Conservation (phyloP, 2,797 vertebrate species). For the Ibycter americanus region DNA sequence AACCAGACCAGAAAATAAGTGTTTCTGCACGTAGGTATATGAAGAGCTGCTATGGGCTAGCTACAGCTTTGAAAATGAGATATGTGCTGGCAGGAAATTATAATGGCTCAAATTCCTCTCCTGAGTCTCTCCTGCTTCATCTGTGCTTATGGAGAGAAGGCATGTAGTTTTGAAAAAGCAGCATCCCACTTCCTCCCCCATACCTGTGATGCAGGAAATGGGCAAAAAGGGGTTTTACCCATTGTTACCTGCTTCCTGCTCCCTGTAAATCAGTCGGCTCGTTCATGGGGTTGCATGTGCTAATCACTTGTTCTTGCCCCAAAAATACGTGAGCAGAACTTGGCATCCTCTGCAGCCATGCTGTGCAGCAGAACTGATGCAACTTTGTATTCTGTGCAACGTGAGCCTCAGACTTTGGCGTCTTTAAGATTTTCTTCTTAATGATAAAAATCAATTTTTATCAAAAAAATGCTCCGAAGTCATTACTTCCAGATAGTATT, state of each 20-base stretch:
- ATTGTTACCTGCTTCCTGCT: neutral
- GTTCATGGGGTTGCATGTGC: too few relatives aligned
- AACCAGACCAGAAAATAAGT: neutral
- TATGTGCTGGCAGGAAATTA: neutral
- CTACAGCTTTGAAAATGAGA: neutral
- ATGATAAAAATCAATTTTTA: too few relatives aligned
- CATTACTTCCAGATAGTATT: neutral
- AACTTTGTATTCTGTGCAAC: neutral
- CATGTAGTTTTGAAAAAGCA: neutral
- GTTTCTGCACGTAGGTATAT: neutral
- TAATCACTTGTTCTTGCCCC: neutral
- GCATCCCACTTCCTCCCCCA: neutral
- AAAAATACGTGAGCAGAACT: fast-evolving
- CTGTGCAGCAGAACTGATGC: neutral
- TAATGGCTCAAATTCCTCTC: neutral
- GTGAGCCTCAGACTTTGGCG: neutral
- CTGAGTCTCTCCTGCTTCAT: neutral
- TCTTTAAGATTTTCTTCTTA: neutral
- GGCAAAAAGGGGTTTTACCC: neutral
- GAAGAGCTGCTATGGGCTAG: neutral
- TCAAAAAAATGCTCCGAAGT: neutral
- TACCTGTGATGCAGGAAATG: neutral
- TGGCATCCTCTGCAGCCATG: too few relatives aligned
- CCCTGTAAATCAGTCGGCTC: neutral
- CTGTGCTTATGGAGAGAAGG: neutral